Evolutionary conservation across 2,113 vertebrate species (phyloP), one percentile per base, ranked within the genome.

Genomic region (Ifrita kowaldi): DNA sequence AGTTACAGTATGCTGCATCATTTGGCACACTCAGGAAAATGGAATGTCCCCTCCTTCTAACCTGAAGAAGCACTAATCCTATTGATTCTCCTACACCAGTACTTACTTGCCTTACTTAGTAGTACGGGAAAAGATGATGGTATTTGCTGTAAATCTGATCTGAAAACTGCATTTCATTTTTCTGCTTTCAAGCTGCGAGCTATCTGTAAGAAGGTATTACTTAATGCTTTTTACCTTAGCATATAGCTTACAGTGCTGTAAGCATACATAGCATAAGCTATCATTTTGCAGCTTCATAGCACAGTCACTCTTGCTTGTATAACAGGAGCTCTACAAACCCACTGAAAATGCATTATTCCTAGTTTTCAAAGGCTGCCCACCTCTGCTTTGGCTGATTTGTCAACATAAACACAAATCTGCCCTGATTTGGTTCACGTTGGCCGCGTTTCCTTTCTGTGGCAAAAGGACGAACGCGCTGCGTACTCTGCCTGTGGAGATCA

Each of bases 101-200:
- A 81, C 87, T 96, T 78, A 93, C 82, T 33, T 97, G 94, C 93
- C 75, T 95, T 94, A 91, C 87, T 96, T 94, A 86, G 76, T 93
- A 92, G 92, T 95, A 55, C 0, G 55, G 90, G 97, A 93, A 97
- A 90, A 37, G 86, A 87, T 94, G 82, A 96, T 89, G 90, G 60
- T 94, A 86, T 95, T 97, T 98, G 97, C 94, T 97, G 90, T 98
- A 87, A 97, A 96, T 98, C 93, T 98, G 97, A 98, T 98, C 97
- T 98, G 98, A 99, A 99, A 98, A 97, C 92, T 98, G 98, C 98
- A 99, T 99, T 98, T 99, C 99, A 99, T 99, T 99, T 98, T 99
- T 99, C 98, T 99, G 98, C 99, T 99, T 99, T 98, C 99, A 99
- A 99, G 99, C 99, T 99, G 99, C 99, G 99, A 99, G 98, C 99